phyloP scores from a whole-genome alignment of 2,113 vertebrate species.

The Neomonachus schauinslandi region DNA sequence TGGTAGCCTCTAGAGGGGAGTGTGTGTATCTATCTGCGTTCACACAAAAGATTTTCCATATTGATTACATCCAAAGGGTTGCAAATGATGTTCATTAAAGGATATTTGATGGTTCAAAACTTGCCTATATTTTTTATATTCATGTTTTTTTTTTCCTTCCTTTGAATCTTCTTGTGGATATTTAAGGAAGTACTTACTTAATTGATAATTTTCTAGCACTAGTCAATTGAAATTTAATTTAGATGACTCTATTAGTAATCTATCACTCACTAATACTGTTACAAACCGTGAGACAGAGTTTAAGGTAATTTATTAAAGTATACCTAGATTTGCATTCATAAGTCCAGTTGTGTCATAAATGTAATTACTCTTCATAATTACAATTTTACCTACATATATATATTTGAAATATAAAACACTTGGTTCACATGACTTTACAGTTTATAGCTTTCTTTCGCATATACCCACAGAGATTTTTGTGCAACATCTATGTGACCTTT shows the following conservation, averaged over 20 bases:
- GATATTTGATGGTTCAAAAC: neutral
- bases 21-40: neutral
- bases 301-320: constrained; percentile 25
- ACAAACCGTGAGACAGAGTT: constrained; percentile 26
- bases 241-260: constrained; percentile 4
- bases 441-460: constrained; percentile 3
- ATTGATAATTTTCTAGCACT: neutral
- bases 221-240: constrained; percentile 14
- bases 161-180: neutral
- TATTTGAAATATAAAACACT: neutral
- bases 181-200: neutral
- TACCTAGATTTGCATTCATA: constrained; percentile 24
- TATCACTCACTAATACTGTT: neutral
- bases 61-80: neutral
- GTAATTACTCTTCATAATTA: constrained; percentile 17
- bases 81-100: neutral
- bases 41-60: neutral
- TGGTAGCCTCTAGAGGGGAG: neutral
- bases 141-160: neutral
- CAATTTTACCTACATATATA: neutral
- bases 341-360: constrained; percentile 7
- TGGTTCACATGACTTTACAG: neutral
- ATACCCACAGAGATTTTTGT: neutral
- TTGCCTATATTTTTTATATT: neutral
- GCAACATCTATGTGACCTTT: constrained; percentile 19